A percentile compares a stretch with the other conserved stretches of the same genome.
Conservation (phyloP, 2,113 vertebrate species). For the Chionis minor region DNA sequence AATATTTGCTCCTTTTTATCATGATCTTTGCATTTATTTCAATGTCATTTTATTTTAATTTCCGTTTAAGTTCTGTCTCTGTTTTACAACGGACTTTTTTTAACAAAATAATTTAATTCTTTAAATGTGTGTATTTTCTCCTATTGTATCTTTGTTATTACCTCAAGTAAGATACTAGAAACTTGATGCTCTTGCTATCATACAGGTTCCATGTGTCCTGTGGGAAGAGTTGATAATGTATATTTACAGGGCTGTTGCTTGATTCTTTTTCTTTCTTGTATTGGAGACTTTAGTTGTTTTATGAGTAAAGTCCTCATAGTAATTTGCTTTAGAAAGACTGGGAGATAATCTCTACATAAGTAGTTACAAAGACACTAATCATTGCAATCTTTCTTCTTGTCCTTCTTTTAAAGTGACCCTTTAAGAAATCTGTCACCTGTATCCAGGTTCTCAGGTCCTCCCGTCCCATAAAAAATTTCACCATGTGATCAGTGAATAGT, state of each 20-base stretch:
- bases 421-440: background rate
- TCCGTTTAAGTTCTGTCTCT: background rate
- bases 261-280: conserved; percentile 32
- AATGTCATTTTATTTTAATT: background rate
- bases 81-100: background rate
- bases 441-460: background rate
- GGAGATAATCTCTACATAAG: background rate
- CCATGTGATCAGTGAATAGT: background rate
- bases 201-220: background rate
- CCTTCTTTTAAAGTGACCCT: background rate
- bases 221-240: background rate
- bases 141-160: background rate
- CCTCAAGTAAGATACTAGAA: background rate
- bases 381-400: background rate
- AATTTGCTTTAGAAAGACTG: conserved; percentile 26
- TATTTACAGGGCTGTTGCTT: background rate
- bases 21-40: background rate
- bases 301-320: background rate
- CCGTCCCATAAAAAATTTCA: background rate
- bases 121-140: background rate
- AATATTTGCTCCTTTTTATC: background rate
- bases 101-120: background rate
- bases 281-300: background rate
- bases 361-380: background rate
- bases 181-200: background rate